Conservation (phyloP, 2,888 invertebrate species). For the Ophion slaviceki region DNA sequence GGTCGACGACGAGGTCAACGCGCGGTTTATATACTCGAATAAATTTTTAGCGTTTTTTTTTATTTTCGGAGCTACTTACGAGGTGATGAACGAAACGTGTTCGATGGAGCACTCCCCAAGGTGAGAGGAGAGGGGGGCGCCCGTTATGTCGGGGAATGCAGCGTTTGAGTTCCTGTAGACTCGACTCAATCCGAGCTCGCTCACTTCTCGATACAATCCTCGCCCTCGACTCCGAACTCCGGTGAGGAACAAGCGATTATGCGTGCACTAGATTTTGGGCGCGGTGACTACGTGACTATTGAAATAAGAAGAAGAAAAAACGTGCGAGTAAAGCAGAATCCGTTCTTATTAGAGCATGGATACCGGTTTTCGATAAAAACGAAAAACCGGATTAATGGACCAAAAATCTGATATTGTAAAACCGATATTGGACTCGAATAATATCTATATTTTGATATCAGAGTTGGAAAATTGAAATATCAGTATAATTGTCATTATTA, state of each 20-base stretch:
- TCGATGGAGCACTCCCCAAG: conserved; percentile 50
- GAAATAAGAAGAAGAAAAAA: background rate
- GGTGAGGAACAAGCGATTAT: conserved; percentile 24
- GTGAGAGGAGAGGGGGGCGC: conserved; percentile 38
- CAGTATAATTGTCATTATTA: too few species aligned
- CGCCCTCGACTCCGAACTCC: background rate
- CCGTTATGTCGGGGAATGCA: conserved; percentile 78
- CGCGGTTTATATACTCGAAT: conserved; percentile 6
- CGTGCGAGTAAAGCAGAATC: background rate
- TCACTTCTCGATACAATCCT: conserved; percentile 34
- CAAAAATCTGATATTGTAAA: too few species aligned
- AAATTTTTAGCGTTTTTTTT: conserved; percentile 24
- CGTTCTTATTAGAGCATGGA: too few species aligned
- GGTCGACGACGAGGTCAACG: conserved; percentile 55
- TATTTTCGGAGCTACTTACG: conserved; percentile 54
- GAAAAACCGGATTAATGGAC: too few species aligned
- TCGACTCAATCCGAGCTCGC: conserved; percentile 53
- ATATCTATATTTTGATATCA: too few species aligned
- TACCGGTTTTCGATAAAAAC: too few species aligned
- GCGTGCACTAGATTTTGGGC: background rate
- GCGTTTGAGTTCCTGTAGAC: conserved; percentile 63
- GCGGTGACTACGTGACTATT: background rate
- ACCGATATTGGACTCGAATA: too few species aligned
- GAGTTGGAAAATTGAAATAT: too few species aligned
- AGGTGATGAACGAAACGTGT: conserved; percentile 53